Evolutionary conservation across 2,888 invertebrate genomes (phyloP), one percentile per base, ranked within the genome.

Genomic region (Ochlodes sylvanus): DNA sequence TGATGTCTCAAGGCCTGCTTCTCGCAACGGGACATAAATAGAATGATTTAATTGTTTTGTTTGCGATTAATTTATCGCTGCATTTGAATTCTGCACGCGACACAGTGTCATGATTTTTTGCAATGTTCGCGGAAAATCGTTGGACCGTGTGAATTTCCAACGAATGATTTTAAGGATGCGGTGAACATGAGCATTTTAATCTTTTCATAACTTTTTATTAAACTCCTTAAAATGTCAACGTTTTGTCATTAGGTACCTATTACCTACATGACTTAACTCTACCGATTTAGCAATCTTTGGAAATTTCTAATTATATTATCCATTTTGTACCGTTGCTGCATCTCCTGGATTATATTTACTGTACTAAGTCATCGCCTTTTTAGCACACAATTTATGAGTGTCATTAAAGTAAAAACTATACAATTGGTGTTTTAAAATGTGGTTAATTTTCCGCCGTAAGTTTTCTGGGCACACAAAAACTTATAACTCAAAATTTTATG

Each of bases 401-500:
- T 64, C 34, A 42, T 34, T 56, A 32, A 34, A 34, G 14, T 4
- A 54, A 42, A 61, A 56, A 67, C 12, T 27, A 32, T n/a, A 60
- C 58, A 62, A 67, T 61, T 61, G 34, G 44, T 55, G 9, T 67
- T 55, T 67, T 67, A 62, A 67, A 68, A 50, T 56, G 68, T 50
- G 50, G 54, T 69, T 54, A 63, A 65, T 68, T 71, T 69, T 63
- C 67, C 63, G 63, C 63, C 61, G 61, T 66, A 67, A 71, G 61
- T 56, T 69, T 65, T 56, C 47, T 47, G 60, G 55, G 32, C 41
- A 12, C 79, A 86, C 88, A 81, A 88, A 88, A 84, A 75, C 74
- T 76, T 71, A 79, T 88, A 86, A 88, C 85, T 90, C 90, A 92
- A 90, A 90, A 89, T 89, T 89, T 86, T 82, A 88, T 88, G 88